phyloP scores from a whole-genome alignment of 2,888 invertebrate species.

The Pyrrhosoma nymphula region DNA sequence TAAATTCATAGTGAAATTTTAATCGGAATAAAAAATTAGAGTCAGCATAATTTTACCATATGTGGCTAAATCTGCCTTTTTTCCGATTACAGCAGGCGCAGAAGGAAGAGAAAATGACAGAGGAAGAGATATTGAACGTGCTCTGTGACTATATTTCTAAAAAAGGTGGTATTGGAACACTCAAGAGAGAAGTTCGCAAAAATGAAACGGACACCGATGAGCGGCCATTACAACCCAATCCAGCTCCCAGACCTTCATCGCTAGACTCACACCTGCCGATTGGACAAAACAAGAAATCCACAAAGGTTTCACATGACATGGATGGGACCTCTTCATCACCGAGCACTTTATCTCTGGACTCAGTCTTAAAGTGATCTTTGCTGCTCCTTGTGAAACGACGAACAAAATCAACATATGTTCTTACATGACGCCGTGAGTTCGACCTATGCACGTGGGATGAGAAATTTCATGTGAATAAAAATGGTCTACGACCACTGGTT shows the following conservation, averaged over 20 bases:
- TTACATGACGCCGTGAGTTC: not conserved
- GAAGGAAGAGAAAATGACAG: not conserved
- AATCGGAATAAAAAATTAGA: too few relatives aligned
- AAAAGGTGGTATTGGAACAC: not conserved
- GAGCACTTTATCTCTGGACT: not conserved
- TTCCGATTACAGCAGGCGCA: not conserved
- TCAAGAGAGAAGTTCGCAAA: not conserved
- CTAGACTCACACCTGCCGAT: not conserved
- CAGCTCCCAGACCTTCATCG: not conserved
- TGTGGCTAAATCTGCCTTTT: not conserved
- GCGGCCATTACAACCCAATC: not conserved
- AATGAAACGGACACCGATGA: not conserved
- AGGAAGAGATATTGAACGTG: not conserved
- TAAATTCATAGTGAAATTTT: too few relatives aligned
- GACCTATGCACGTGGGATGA: not conserved
- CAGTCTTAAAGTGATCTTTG: not conserved
- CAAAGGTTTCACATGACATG: not conserved
- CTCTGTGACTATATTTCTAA: not conserved
- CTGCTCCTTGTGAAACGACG: not conserved
- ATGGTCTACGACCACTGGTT: not conserved
- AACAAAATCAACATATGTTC: too few relatives aligned
- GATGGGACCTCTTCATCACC: not conserved
- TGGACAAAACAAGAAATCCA: not conserved
- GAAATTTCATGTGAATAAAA: not conserved
- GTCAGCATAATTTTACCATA: too few relatives aligned